Percentiles rank a stretch among this genome's conserved stretches.
phyloP scores from a whole-genome alignment of 1,140 invertebrate species.

The Diprion similis region DNA sequence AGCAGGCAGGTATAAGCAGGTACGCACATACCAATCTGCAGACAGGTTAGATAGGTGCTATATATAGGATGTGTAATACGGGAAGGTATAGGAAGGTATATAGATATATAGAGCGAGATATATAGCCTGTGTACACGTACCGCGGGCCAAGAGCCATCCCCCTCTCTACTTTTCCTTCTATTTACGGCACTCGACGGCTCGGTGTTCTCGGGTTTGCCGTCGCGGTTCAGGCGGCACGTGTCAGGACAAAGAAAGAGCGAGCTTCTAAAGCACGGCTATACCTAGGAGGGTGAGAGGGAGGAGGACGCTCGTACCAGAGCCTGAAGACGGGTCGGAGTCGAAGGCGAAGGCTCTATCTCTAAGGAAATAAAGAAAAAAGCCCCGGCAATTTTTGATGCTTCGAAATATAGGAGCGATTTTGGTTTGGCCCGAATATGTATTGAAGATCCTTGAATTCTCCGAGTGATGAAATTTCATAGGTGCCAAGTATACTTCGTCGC shows the following conservation, averaged over 20 bases:
- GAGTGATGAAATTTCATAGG: no score
- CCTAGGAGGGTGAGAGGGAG: not conserved
- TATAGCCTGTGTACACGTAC: no score
- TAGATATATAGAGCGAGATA: no score
- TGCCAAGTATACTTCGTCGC: no score
- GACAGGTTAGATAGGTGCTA: no score
- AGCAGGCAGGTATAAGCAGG: no score
- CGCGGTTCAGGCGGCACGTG: not conserved
- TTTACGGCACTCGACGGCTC: not conserved
- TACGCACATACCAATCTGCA: no score
- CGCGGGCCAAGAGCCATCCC: not conserved
- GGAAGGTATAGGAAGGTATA: no score
- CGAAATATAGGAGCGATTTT: no score
- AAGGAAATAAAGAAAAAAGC: not conserved
- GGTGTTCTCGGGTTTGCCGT: not conserved
- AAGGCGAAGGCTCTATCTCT: constrained; percentile 2
- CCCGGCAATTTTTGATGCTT: not conserved
- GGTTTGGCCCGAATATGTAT: no score
- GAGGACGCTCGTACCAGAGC: not conserved
- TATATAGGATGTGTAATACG: no score
- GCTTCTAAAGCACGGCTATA: not conserved
- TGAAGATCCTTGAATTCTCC: no score
- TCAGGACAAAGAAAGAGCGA: not conserved
- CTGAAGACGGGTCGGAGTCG: not conserved
- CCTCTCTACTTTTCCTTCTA: not conserved